These are phyloP conservation scores for Cydia strobilella DNA, from an alignment of 1,140 invertebrate genomes.

Conservation along the genomic window DNA sequence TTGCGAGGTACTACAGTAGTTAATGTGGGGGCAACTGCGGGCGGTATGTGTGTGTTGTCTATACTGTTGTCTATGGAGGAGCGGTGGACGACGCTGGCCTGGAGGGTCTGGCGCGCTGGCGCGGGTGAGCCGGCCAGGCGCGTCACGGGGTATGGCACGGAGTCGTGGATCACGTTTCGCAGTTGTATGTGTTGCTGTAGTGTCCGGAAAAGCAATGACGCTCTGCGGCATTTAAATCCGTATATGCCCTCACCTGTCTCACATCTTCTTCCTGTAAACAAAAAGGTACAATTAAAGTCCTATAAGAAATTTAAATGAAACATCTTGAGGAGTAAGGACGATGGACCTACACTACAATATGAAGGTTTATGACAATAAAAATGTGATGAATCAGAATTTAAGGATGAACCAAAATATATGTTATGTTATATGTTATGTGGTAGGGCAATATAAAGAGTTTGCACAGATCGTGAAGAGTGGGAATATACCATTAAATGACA, in stretches of 20 bases:
- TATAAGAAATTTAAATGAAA: too few species aligned
- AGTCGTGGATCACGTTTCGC: conserved; percentile 81
- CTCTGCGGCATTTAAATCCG: conserved; percentile 94
- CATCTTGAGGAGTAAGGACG: too few species aligned
- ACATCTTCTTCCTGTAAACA: conserved; percentile 86
- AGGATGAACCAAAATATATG: too few species aligned
- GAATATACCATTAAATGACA: too few species aligned
- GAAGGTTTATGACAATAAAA: too few species aligned
- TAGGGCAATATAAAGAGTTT: too few species aligned
- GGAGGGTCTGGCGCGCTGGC: conserved; percentile 68
- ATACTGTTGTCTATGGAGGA: conserved; percentile 71
- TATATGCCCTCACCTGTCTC: conserved; percentile 96
- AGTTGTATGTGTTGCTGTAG: conserved; percentile 92
- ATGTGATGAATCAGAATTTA: too few species aligned
- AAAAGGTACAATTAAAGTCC: conserved; percentile 4
- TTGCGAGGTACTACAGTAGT: conserved; percentile 48
- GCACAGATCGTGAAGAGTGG: too few species aligned
- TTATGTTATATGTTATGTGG: too few species aligned
- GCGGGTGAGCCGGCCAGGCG: conserved; percentile 63
- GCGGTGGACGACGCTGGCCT: conserved; percentile 68
- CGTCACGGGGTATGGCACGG: conserved; percentile 80
- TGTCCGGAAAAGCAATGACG: conserved; percentile 94
- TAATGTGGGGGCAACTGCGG: conserved; percentile 50
- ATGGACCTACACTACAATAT: too few species aligned
- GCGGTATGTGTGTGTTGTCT: conserved; percentile 38